Base-by-base conservation (phyloP, 2,888 invertebrate species). In the Campoletis raptor region DNA sequence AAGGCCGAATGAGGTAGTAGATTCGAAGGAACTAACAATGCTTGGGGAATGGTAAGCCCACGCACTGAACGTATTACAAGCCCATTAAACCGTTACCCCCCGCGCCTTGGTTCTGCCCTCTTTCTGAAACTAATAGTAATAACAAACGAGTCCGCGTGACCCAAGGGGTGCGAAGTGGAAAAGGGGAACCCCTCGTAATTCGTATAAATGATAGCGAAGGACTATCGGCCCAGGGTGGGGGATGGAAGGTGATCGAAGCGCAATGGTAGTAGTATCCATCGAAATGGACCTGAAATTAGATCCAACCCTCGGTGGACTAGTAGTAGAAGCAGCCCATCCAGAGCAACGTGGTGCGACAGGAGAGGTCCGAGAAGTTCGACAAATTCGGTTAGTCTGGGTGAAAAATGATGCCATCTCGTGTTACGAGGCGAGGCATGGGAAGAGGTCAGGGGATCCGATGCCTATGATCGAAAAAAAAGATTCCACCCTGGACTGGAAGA, bases 251-350 rank as follows among this genome's bases (percentile, higher is more conserved):
- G 81, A 79, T 86, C 83, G 83, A 81, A 84, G 84, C 81, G 42
- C 78, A 70, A 84, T 70, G 82, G 81, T 81, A 77, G 84, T 77
- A 80, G 78, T 90, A 92, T 92, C 92, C 92, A 92, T 93, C 91
- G 92, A 91, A 93, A 94, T 93, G 92, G 93, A 91, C 93, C 91
- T 90, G 92, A 93, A 94, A 94, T 94, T 94, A 94, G 94, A 94
- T 94, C 88, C 92, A 91, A 91, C 92, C 92, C 92, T 91, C 92
- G 90, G 85, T 84, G 87, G 86, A 78, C 73, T 45, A 36, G 78
- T 67, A 74, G 86, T 69, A 61, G 78, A 4, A 67, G 57, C 61
- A 69, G 76, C 73, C 57, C 48, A 40, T 69, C 52, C 76, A 70
- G 42, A 45, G 79, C 66, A 69, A 52, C 84, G 45, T 42, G 67